A percentile compares a stretch with the other conserved stretches of the same genome.
Conservation (phyloP, 2,888 invertebrate species). For the Eupithecia abbreviata region DNA sequence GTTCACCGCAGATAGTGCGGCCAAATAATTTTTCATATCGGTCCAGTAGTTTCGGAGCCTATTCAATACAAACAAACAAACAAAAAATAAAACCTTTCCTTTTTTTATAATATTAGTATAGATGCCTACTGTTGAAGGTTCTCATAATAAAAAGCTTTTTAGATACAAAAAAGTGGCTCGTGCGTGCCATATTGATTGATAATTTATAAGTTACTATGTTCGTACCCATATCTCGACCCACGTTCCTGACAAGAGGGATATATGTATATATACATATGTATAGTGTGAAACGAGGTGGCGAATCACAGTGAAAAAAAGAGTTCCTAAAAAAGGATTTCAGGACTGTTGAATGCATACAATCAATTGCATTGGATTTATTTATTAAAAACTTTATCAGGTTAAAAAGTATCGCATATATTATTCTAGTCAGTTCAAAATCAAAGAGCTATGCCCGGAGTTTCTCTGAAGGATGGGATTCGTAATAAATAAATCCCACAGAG, state of each 20-base stretch:
- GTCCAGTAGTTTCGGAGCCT: too few relatives aligned
- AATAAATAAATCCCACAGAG: too few relatives aligned
- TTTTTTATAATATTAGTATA: too few relatives aligned
- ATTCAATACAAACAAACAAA: too few relatives aligned
- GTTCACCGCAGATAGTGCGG: too few relatives aligned
- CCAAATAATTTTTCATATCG: too few relatives aligned
- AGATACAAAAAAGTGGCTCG: background rate
- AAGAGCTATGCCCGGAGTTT: too few relatives aligned
- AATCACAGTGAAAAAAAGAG: background rate
- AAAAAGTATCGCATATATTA: too few relatives aligned
- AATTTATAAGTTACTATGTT: slow-evolving; percentile 35
- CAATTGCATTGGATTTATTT: background rate
- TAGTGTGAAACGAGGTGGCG: background rate
- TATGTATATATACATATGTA: background rate
- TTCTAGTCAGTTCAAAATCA: too few relatives aligned
- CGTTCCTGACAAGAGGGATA: background rate
- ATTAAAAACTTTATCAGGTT: background rate
- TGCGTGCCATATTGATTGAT: slow-evolving; percentile 6
- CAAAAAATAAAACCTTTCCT: too few relatives aligned
- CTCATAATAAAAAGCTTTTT: background rate
- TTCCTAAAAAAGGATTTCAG: background rate
- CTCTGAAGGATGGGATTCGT: too few relatives aligned
- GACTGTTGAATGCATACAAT: background rate
- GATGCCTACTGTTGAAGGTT: too few relatives aligned
- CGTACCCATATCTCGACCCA: slow-evolving; percentile 3